Evolutionary conservation across 2,797 vertebrate genomes (phyloP).

Genomic region (Decapterus maruadsi): DNA sequence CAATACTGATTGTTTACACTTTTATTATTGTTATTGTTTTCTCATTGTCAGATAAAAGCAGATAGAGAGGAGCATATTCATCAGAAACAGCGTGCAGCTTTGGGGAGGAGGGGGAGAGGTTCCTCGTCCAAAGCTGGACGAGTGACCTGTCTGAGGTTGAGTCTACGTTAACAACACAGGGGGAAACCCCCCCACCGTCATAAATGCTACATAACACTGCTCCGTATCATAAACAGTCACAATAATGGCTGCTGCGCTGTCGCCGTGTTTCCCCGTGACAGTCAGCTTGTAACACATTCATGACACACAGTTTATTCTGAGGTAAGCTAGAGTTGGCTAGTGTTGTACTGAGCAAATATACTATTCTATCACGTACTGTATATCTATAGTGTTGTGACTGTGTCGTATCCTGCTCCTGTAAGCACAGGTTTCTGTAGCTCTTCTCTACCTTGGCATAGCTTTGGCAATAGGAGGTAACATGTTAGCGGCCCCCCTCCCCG

Average conservation of each 20-base stretch:
- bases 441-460: slow-evolving; percentile 82
- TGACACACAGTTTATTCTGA: slow-evolving; percentile 72
- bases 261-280: slow-evolving; percentile 20
- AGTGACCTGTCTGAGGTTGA: slow-evolving; percentile 71
- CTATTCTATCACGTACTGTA: slow-evolving; percentile 49
- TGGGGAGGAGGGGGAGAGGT: slow-evolving; percentile 32
- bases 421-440: slow-evolving; percentile 54
- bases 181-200: slow-evolving; percentile 57
- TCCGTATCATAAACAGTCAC: slow-evolving; percentile 66
- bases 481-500: slow-evolving; percentile 58
- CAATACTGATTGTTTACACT: slow-evolving; percentile 61
- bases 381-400: slow-evolving; percentile 59
- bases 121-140: slow-evolving; percentile 70
- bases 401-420: slow-evolving; percentile 49
- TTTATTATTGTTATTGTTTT: slow-evolving; percentile 75
- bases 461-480: slow-evolving; percentile 85
- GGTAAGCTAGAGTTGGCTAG: slow-evolving; percentile 83
- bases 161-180: slow-evolving; percentile 53
- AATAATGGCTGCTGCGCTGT: slow-evolving; percentile 48
- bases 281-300: slow-evolving; percentile 45
- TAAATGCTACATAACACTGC: slow-evolving; percentile 79
- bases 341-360: slow-evolving; percentile 82
- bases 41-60: slow-evolving; percentile 80
- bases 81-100: slow-evolving; percentile 72
- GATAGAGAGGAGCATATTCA: slow-evolving; percentile 77